These are phyloP conservation scores for Nyctibius bracteatus DNA, from an alignment of 2,113 vertebrate species.

Conservation along the genomic window DNA sequence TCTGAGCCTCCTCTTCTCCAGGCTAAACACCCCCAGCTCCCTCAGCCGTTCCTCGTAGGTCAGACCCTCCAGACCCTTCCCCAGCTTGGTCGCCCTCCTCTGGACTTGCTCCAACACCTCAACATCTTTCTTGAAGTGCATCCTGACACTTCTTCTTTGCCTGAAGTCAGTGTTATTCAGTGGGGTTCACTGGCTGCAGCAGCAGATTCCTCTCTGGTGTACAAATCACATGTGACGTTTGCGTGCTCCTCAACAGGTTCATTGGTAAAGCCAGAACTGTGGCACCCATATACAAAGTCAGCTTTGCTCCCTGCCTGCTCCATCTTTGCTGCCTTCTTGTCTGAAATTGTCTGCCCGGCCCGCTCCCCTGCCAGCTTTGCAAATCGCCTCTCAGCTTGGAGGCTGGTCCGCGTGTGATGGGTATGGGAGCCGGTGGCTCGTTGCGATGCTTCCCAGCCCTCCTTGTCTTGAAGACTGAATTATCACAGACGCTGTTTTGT, in stretches of 20 bases:
- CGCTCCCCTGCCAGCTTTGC: neutral
- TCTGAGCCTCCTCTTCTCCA: no score
- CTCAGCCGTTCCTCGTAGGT: no score
- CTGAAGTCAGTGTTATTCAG: neutral
- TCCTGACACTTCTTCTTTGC: neutral
- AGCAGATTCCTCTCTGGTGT: neutral
- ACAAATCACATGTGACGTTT: neutral
- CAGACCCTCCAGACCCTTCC: no score
- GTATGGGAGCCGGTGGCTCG: neutral
- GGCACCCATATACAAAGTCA: no score
- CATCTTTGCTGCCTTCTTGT: neutral
- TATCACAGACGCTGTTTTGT: neutral
- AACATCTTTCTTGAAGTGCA: no score
- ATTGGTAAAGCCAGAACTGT: neutral
- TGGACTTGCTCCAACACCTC: no score
- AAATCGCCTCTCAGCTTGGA: neutral
- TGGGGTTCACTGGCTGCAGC: neutral
- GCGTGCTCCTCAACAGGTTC: neutral
- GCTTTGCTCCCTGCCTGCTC: neutral
- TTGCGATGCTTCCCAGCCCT: neutral
- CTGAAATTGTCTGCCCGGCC: neutral
- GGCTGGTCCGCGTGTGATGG: fast-evolving
- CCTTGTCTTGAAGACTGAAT: neutral
- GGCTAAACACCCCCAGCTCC: no score
- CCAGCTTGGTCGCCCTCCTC: no score